Evolutionary conservation across 53 echinoderm and acorn worm species (phyloP).

Genomic region (Crossaster papposus): DNA sequence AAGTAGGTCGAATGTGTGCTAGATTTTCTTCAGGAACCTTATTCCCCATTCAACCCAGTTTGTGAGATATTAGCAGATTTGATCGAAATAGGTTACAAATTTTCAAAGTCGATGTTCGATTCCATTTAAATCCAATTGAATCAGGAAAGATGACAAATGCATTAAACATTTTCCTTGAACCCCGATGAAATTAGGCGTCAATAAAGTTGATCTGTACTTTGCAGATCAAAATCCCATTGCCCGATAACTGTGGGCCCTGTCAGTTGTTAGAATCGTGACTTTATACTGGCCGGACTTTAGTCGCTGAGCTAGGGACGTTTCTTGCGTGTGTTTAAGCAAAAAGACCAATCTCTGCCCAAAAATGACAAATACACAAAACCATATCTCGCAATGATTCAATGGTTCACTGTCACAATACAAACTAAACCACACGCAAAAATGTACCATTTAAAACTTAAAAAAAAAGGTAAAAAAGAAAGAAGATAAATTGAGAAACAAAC

Average conservation of each 20-base stretch:
- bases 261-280: slow-evolving; percentile 47
- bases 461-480: too few species aligned
- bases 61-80: neutral
- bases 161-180: neutral
- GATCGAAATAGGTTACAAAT: neutral
- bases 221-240: slow-evolving; percentile 11
- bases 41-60: neutral
- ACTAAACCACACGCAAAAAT: slow-evolving; percentile 9
- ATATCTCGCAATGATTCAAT: neutral
- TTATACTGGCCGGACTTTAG: slow-evolving; percentile 20
- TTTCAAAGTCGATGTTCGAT: too few species aligned
- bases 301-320: slow-evolving; percentile 1
- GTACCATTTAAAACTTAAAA: too few species aligned
- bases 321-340: slow-evolving; percentile 1
- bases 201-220: slow-evolving; percentile 39
- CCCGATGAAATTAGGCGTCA: slow-evolving; percentile 1
- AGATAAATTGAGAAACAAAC: slow-evolving; percentile 3
- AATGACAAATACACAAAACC: neutral
- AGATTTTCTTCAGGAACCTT: neutral
- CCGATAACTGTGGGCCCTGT: slow-evolving; percentile 4
- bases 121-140: too few species aligned
- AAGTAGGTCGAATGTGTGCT: neutral
- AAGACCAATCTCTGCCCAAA: neutral
- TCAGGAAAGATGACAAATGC: neutral
- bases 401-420: neutral